Evolutionary conservation across 23 tunicate genomes (phyloP), one percentile per base, ranked within the genome.

Genomic region (Ciona savignyi): DNA sequence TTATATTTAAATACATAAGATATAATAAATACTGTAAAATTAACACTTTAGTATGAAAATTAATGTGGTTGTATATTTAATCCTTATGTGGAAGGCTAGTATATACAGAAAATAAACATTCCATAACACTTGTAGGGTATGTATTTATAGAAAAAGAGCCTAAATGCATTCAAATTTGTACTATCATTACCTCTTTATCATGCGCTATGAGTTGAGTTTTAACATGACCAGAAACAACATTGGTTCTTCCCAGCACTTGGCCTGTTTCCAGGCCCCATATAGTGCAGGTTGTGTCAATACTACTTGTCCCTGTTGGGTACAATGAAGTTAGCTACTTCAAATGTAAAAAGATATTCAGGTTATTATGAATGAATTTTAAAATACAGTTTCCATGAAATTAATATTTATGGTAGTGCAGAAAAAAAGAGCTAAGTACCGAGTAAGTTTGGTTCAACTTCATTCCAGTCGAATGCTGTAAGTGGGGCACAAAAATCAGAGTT

Each of bases 201-300:
- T 94, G 99, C 0, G 99, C 99, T 33, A 94, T 94, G 27, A 94
- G 80, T 65, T 94, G 99, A n/a, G 99, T 94, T 70, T 86, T 94
- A 21, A 94, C 99, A 42, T 83, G 88, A 30, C 99, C 99, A 26
- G 95, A 83, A 24, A 81, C 83, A 6, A 77, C 76, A 78, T 82
- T 85, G 20, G 75, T 82, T 62, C 90, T 68, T 20, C 99, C 83
- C 35, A 94, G 70, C 0, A 87, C 89, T 72, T 94, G 99, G 11
- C 95, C 95, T 3, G 95, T 87, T 66, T 94, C 99, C 27, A 94
- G 63, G 2, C 94, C 99, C 99, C 99, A 94, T 56, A 94, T 94
- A 2, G 99, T 94, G 67, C 99, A 94, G 29, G 99, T 94, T 0
- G 99, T 94, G 74, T 94, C 99, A 6, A 94, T 94, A 51, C 89